Evolutionary conservation across 2,888 invertebrate genomes (phyloP), one percentile per base, ranked within the genome.

Genomic region (Drosophila neonasuta): DNA sequence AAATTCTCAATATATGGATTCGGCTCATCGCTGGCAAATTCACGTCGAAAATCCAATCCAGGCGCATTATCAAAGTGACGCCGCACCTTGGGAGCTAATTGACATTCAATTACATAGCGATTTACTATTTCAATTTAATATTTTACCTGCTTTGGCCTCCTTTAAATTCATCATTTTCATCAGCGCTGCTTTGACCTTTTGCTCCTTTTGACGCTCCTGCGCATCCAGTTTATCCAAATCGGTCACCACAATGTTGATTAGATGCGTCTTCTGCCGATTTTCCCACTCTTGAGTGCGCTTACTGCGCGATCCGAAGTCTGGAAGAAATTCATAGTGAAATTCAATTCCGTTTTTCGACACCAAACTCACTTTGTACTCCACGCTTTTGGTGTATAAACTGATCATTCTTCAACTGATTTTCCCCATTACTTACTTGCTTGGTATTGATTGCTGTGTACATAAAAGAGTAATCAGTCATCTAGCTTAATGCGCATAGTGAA

Each of bases 1-100:
- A 57, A 13, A 46, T 29, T 50, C 3, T 71, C 71, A 7, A 79
- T 64, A 20, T 72, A 75, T 9, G 77, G 79, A 68, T 79, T 77
- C 20, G 76, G 57, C n/a, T 75, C 65, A 29, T 79, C 77, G 46
- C 72, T 77, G 48, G 72, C 72, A 6, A 79, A 79, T n/a, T 77
- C 77, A 1, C 45, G 64, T 5, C 34, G 45, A 0, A 75, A 39
- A 8, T 79, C 72, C 45, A 65, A 7, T 1, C 30, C 59, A 4
- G 75, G 49, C 7, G 29, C 51, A 17, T 15, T 50, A 8, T 55
- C 13, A 8, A 34, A 17, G 3, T 49, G 61, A 10, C 29, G 15
- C 5, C 44, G 32, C 3, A 41, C 30, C 2, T 30, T 52, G 11
- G 39, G 4, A 30, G 46, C 73, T 24, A 24, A 6, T 24, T 24